Base-by-base conservation (phyloP, 2,888 invertebrate genomes). In the Oscheius sp. region DNA sequence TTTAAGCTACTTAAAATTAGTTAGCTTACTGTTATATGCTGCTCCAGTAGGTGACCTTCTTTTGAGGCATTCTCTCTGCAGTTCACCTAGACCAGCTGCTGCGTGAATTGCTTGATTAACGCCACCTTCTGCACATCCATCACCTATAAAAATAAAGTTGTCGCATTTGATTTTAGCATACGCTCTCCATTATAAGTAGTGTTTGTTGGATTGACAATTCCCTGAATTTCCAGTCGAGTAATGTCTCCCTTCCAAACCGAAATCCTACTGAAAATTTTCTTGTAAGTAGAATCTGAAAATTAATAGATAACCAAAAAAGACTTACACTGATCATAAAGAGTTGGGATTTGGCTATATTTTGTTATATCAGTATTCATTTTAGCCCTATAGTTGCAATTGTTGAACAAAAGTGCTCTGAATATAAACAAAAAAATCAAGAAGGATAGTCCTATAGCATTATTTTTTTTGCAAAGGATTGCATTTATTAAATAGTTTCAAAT, bases 141-240 rank as follows among this genome's bases (percentile, higher is more conserved):
- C n/a, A n/a, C n/a, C n/a, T n/a, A n/a, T n/a, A n/a, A n/a, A 39
- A 64, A 64, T 8, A n/a, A n/a, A n/a, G n/a, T n/a, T n/a, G n/a
- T n/a, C n/a, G n/a, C n/a, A n/a, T n/a, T n/a, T n/a, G n/a, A n/a
- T n/a, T n/a, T n/a, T n/a, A n/a, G n/a, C n/a, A n/a, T n/a, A n/a
- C n/a, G n/a, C n/a, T n/a, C 93, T 27, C 95, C 94, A 6, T 93
- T 93, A 53, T 90, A 87, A 46, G 94, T 88, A 23, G 88, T 90
- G 88, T 95, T 95, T 0, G 95, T 95, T 37, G 95, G 94, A 89
- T 95, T 95, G 0, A 94, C 93, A 80, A 95, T 93, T 0, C 92
- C 92, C 89, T 94, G 93, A 69, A 94, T 90, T 89, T 93, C 92
- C 52, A 95, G 88, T 61, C 90, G 89, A 0, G 94, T 94, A 27